Percentiles rank a stretch among this genome's conserved stretches.
Evolutionary conservation across 1,140 invertebrate genomes (phyloP).

Genomic region (Diachasma alloeum): DNA sequence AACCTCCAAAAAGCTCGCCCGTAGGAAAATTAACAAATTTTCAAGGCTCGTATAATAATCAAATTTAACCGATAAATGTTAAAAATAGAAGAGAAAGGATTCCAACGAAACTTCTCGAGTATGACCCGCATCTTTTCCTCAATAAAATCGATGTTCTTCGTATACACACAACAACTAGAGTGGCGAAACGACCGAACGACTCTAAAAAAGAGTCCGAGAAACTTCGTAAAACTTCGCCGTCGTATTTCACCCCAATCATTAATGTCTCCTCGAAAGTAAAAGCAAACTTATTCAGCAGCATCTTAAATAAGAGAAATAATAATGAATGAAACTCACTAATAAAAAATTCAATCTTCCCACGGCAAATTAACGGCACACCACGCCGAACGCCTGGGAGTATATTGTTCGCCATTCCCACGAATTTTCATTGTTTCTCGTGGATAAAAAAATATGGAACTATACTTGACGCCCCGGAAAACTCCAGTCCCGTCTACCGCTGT

Average conservation of each 20-base stretch:
- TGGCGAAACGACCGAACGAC: slow-evolving; percentile 73
- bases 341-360: slow-evolving; percentile 35
- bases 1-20: too few relatives aligned
- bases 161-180: too few relatives aligned
- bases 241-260: background rate
- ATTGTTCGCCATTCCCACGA: slow-evolving; percentile 29
- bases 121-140: too few relatives aligned
- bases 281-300: background rate
- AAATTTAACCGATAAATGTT: too few relatives aligned
- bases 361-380: slow-evolving; percentile 5
- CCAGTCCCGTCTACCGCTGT: background rate
- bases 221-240: background rate
- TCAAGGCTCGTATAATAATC: too few relatives aligned
- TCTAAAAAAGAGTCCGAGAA: slow-evolving; percentile 35
- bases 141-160: too few relatives aligned
- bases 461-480: background rate
- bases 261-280: background rate
- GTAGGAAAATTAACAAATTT: too few relatives aligned
- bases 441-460: slow-evolving; percentile 3
- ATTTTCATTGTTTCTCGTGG: slow-evolving; percentile 7
- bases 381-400: slow-evolving; percentile 33
- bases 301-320: slow-evolving; percentile 37
- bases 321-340: slow-evolving; percentile 19
- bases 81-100: too few relatives aligned
- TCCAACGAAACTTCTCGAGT: too few relatives aligned